Base-by-base conservation (phyloP, 2,113 vertebrate genomes). In the Seriola quinqueradiata region DNA sequence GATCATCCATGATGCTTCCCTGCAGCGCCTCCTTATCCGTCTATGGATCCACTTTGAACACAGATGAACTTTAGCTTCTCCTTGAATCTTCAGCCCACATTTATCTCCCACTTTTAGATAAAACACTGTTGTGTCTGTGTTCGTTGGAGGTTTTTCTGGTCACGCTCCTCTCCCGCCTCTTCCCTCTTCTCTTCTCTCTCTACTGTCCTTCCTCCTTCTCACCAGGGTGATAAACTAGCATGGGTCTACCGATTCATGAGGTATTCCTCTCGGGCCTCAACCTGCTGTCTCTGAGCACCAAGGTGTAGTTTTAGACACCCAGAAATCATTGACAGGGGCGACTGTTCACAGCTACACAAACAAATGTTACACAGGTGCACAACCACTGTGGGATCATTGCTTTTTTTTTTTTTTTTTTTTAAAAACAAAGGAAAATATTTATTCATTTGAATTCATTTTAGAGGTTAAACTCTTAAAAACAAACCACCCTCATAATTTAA, bases 191-290 rank as follows among this genome's bases (percentile, higher is more conserved):
- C 12, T 19, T 19, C 16, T 46, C 61, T 75, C 74, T 73, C 58
- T 69, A 38, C 74, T 25, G 42, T 78, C 85, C 82, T 77, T 64
- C 77, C 81, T 86, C 84, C 87, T 92, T 91, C 85, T 72, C 93
- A 92, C 86, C 48, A 36, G 58, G 65, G 94, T 95, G 95, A 80
- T 72, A 92, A 89, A 75, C 83, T 89, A 60, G 81, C 89, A 71
- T 2, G 52, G 46, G 61, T 57, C 70, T 77, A 87, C 80, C 89
- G 90, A 95, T 94, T 89, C 87, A 92, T 44, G 87, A 86, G 77
- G 73, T 19, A 75, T 84, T 86, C 67, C 67, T 78, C 55, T 8
- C 50, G 25, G 86, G 75, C 84, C 69, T 78, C 82, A 59, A 48
- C 61, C 66, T 48, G 64, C 28, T 14, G n/a, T 55, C 57, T 87